Evolutionary conservation across 2,113 vertebrate genomes (phyloP).

Genomic region (Rhinoptilus africanus): DNA sequence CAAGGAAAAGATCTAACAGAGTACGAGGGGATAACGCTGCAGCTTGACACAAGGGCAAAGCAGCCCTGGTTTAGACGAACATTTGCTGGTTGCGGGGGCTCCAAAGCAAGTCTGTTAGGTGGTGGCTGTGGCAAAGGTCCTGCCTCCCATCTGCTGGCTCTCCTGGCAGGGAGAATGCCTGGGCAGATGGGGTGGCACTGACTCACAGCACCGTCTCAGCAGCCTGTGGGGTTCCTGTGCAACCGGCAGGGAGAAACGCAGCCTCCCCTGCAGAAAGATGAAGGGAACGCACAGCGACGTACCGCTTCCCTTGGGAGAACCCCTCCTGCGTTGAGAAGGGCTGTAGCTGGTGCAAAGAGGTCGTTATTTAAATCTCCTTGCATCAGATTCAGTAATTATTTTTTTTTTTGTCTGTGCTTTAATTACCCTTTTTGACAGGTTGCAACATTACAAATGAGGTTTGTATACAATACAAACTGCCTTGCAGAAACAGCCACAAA

Average conservation of each 20-base stretch:
- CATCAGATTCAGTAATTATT: background rate
- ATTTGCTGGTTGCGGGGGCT: background rate
- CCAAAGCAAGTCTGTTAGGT: background rate
- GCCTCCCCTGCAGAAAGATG: background rate
- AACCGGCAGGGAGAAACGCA: background rate
- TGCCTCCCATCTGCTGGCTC: slow-evolving; percentile 26
- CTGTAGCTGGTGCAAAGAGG: background rate
- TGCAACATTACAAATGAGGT: background rate
- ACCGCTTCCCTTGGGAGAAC: background rate
- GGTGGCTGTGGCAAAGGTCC: background rate
- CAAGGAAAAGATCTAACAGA: background rate
- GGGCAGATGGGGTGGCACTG: slow-evolving; percentile 11
- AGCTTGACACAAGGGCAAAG: background rate
- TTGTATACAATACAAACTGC: background rate
- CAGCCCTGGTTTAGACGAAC: background rate
- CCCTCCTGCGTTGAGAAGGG: background rate
- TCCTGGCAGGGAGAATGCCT: background rate
- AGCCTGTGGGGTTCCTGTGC: background rate
- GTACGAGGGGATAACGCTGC: background rate
- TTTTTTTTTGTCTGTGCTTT: background rate
- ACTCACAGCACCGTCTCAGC: background rate
- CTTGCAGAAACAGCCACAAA: background rate
- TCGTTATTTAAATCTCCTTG: slow-evolving; percentile 30
- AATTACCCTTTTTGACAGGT: slow-evolving; percentile 3
- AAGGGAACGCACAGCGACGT: background rate